Evolutionary conservation across 2,888 invertebrate species (phyloP).

Genomic region (Chloroclystis v-ata): DNA sequence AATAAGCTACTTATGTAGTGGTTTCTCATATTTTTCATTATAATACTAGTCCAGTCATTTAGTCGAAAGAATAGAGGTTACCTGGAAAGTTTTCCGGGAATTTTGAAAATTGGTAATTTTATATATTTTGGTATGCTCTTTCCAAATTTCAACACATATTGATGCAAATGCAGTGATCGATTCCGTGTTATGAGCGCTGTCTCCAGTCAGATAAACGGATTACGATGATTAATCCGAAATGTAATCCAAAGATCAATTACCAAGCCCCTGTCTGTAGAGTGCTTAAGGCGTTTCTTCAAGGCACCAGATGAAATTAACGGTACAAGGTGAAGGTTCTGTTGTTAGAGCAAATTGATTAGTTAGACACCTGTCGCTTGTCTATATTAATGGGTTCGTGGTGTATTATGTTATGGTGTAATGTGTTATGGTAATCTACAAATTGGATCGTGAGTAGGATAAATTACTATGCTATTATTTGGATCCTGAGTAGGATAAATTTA

Average conservation of each 20-base stretch:
- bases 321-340: slow-evolving; percentile 32
- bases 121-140: no score
- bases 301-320: neutral
- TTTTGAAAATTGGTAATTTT: no score
- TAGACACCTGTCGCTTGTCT: slow-evolving; percentile 1
- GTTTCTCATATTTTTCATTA: no score
- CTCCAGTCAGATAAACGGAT: slow-evolving; percentile 8
- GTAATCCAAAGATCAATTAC: slow-evolving; percentile 19
- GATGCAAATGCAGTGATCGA: neutral
- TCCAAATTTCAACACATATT: no score
- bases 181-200: neutral
- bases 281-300: neutral
- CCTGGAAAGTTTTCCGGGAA: no score
- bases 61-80: no score
- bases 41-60: no score
- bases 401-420: neutral
- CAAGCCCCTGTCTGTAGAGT: slow-evolving; percentile 12
- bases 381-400: slow-evolving; percentile 4
- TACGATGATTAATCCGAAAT: slow-evolving; percentile 8
- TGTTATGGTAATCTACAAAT: neutral
- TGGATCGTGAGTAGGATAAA: neutral
- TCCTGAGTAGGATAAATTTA: no score
- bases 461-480: no score
- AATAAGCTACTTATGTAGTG: no score
- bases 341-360: slow-evolving; percentile 29